These are phyloP conservation scores for Ctenopoma kingsleyae DNA, from an alignment of 2,797 vertebrate genomes.

Conservation along the genomic window DNA sequence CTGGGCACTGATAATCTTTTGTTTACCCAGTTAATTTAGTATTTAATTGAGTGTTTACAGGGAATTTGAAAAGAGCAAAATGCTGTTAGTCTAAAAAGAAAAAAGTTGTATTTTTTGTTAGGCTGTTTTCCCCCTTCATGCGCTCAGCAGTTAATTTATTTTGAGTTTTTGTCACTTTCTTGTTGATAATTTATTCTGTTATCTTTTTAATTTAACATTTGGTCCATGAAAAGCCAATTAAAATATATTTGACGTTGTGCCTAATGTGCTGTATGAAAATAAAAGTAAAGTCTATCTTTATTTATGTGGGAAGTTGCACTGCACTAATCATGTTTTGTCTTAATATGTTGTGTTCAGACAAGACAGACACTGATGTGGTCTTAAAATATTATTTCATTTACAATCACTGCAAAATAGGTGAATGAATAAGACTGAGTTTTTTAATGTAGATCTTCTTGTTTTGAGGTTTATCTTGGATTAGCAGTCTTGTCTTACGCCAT, in stretches of 20 bases:
- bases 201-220: conserved; percentile 55
- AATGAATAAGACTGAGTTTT: background rate
- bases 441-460: background rate
- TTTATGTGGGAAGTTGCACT: conserved; percentile 32
- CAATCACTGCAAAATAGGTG: background rate
- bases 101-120: background rate
- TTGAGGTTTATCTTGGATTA: background rate
- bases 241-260: conserved; percentile 23
- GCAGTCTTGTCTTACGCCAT: too few relatives aligned
- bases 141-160: conserved; percentile 37
- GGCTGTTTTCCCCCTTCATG: conserved; percentile 15
- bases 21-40: conserved; percentile 12
- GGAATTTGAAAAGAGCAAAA: conserved; percentile 6
- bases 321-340: conserved; percentile 12
- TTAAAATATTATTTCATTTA: background rate
- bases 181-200: conserved; percentile 43
- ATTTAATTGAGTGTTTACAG: conserved; percentile 18
- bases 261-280: conserved; percentile 44
- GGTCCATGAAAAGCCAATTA: conserved; percentile 49
- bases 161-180: conserved; percentile 28
- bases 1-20: background rate
- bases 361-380: background rate
- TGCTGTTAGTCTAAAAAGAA: background rate
- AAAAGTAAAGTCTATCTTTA: conserved; percentile 31
- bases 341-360: background rate